Percentiles rank a stretch among this genome's conserved stretches.
Evolutionary conservation across 2,113 vertebrate species (phyloP).

Genomic region (Terrapene triunguis): DNA sequence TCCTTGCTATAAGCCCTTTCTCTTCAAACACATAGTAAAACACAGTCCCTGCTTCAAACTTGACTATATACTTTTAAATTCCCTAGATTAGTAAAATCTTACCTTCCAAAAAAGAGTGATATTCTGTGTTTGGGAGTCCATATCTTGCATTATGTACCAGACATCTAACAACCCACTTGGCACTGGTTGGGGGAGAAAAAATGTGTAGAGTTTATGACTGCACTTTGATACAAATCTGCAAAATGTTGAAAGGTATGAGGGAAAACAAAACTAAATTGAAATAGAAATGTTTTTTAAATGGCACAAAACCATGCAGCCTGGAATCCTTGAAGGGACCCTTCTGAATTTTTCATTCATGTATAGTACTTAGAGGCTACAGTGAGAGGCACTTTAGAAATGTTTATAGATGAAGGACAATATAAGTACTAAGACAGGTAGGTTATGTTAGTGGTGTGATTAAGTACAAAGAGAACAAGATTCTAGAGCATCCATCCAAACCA

Average conservation of each 20-base stretch:
- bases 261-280: background rate
- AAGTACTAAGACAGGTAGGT: background rate
- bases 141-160: conserved; percentile 73
- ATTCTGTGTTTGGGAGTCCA: conserved; percentile 25
- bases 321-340: too few relatives aligned
- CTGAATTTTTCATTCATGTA: rapidly evolving
- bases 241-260: rapidly evolving
- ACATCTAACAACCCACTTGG: conserved; percentile 68
- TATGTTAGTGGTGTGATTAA: background rate
- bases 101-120: conserved; percentile 85
- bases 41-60: background rate
- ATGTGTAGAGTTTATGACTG: rapidly evolving
- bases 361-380: background rate
- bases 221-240: rapidly evolving
- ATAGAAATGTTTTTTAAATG: rapidly evolving
- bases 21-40: rapidly evolving
- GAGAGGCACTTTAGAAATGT: background rate
- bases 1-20: rapidly evolving
- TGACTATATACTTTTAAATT: background rate
- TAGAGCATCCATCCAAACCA: background rate
- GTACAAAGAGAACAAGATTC: rapidly evolving
- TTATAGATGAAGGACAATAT: background rate
- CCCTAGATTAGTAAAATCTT: background rate
- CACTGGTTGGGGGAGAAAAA: conserved; percentile 38
- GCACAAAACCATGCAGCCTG: background rate